Evolutionary conservation across 1,140 invertebrate species (phyloP).

Genomic region (Drosophila setifemur): DNA sequence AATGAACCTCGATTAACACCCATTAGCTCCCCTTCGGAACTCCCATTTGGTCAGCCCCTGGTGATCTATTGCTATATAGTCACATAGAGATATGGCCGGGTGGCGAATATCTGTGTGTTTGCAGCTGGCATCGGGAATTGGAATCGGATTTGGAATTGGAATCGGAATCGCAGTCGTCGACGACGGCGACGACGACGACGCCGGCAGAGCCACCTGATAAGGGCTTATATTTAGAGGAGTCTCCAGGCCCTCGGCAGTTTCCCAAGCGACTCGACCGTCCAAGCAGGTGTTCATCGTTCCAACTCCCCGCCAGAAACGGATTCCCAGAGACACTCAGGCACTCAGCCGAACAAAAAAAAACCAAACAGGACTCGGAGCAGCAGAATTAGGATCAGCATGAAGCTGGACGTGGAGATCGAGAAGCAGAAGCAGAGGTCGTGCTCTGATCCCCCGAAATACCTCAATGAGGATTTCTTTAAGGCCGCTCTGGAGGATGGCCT

Average conservation of each 20-base stretch:
- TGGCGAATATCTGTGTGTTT: conserved; percentile 3
- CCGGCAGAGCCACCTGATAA: conserved; percentile 22
- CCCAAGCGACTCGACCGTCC: conserved; percentile 24
- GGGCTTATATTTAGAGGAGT: conserved; percentile 64
- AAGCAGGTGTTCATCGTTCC: conserved; percentile 2
- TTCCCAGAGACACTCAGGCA: not conserved
- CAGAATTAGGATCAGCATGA: conserved; percentile 46
- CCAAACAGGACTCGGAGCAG: not conserved
- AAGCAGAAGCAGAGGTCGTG: conserved; percentile 20
- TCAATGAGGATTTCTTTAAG: conserved; percentile 77
- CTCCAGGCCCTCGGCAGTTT: conserved; percentile 50
- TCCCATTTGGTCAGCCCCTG: conserved; percentile 10
- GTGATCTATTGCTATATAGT: not conserved
- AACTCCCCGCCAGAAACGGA: conserved; percentile 3
- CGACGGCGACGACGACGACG: conserved; percentile 7
- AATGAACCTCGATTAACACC: too few species aligned
- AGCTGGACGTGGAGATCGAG: conserved; percentile 49
- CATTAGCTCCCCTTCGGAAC: not conserved
- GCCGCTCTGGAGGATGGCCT: conserved; percentile 71
- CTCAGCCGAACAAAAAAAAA: not conserved
- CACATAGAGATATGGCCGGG: conserved; percentile 19
- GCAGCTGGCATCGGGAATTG: too few species aligned
- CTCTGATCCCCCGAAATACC: conserved; percentile 59
- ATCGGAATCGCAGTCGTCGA: too few species aligned
- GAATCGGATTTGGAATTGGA: too few species aligned